Evolutionary conservation across 2,888 invertebrate species (phyloP), one percentile per base, ranked within the genome.

Genomic region (Caenorhabditis panamensis): DNA sequence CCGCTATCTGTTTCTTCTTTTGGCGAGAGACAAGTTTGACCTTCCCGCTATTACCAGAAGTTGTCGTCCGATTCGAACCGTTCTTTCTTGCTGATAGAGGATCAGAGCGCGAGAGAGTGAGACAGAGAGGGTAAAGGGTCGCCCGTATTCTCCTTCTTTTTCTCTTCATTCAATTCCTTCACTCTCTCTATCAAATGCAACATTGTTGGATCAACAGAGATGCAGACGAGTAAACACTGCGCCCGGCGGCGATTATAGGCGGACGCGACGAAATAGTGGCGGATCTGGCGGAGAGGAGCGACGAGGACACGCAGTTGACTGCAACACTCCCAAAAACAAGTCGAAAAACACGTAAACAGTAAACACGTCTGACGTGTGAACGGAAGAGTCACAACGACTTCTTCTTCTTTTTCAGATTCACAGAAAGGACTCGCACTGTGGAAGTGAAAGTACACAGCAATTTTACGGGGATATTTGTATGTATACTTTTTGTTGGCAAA

Each of bases 131-230:
- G n/a, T n/a, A n/a, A n/a, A n/a, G 49, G 58, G 58, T 36, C 20
- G 58, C 36, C 58, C 58, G 36, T 58, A 58, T 41, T 49, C 53
- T 47, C 26, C 53, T n/a, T 47, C 47, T 51, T 53, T n/a, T n/a
- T n/a, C n/a, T 31, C 54, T 22, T 62, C 49, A 54, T 71, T 61
- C 37, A 36, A 51, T 69, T 69, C 49, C 56, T 28, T 31, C 26
- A 56, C 54, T 53, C 53, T 49, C 73, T 73, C 66, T 66, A 73
- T 73, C 73, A 73, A 73, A 73, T 66, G 73, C 66, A 66, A 73
- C 73, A 73, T 73, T 73, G 73, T 73, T 73, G 73, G 73, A 73
- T 73, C 73, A 73, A 73, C 64, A 73, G 73, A 73, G 73, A 73
- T 73, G 64, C 73, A 73, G 73, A 73, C 73, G 73, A 66, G 73